Evolutionary conservation across 2,797 vertebrate species (phyloP).

Genomic region (Clarias fuscus): DNA sequence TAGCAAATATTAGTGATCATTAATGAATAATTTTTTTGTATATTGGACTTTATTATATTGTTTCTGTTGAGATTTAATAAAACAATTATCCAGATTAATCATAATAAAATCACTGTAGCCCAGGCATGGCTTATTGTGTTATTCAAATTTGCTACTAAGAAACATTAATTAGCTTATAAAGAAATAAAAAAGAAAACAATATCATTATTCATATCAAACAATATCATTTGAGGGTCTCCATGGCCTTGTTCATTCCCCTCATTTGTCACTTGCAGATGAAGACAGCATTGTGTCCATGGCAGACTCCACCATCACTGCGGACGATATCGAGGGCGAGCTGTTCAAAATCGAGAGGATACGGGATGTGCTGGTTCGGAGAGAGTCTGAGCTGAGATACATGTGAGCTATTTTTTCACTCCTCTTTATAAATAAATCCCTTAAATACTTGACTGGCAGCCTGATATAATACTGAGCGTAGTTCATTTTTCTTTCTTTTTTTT

Average conservation of each 20-base stretch:
- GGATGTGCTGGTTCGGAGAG: constrained; percentile 84
- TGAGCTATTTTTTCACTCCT: constrained; percentile 65
- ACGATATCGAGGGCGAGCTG: constrained; percentile 86
- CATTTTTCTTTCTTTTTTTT: background rate
- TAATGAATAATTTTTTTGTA: background rate
- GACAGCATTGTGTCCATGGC: constrained; percentile 85
- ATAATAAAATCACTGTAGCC: background rate
- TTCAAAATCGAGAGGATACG: constrained; percentile 85
- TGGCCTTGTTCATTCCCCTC: background rate
- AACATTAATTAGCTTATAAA: background rate
- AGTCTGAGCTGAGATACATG: constrained; percentile 92
- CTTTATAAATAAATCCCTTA: background rate
- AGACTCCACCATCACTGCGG: constrained; percentile 79
- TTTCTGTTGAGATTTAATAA: background rate
- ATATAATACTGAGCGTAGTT: background rate
- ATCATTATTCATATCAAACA: background rate
- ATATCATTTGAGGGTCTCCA: background rate
- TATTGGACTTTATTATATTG: background rate
- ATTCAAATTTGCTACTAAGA: background rate
- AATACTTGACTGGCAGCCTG: background rate
- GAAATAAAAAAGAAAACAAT: background rate
- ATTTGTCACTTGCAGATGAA: constrained; percentile 59
- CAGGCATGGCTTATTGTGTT: background rate
- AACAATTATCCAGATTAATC: background rate
- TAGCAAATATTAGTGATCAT: background rate